A percentile compares a stretch with the other conserved stretches of the same genome.
Evolutionary conservation across 2,113 vertebrate species (phyloP).

Genomic region (Castor canadensis): DNA sequence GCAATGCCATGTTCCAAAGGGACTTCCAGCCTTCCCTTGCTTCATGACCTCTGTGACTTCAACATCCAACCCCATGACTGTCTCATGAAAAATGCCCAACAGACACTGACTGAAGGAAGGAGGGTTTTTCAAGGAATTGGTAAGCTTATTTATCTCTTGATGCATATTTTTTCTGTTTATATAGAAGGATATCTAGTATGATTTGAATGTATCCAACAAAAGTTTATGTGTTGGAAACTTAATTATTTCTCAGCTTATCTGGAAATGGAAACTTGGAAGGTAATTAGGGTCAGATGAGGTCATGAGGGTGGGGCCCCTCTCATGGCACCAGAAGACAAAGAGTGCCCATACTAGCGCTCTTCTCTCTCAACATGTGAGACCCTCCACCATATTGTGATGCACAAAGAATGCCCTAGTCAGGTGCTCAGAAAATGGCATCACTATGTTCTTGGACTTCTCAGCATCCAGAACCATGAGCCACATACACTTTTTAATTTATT

Average conservation of each 20-base stretch:
- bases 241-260: not conserved
- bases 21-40: not conserved
- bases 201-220: not conserved
- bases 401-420: too few relatives aligned
- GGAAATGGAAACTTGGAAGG: not conserved
- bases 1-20: not conserved
- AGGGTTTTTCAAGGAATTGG: not conserved
- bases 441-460: not conserved
- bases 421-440: too few relatives aligned
- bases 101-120: not conserved
- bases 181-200: not conserved
- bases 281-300: not conserved
- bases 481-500: not conserved
- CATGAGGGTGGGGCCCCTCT: too few relatives aligned
- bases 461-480: too few relatives aligned
- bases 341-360: too few relatives aligned
- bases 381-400: too few relatives aligned
- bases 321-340: not conserved
- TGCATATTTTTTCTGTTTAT: not conserved
- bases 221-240: not conserved
- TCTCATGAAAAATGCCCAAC: not conserved
- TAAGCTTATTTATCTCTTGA: not conserved
- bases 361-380: too few relatives aligned
- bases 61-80: accelerated
- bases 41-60: not conserved